Evolutionary conservation across 2,797 vertebrate genomes (phyloP).

Genomic region (Tenualosa ilisha): DNA sequence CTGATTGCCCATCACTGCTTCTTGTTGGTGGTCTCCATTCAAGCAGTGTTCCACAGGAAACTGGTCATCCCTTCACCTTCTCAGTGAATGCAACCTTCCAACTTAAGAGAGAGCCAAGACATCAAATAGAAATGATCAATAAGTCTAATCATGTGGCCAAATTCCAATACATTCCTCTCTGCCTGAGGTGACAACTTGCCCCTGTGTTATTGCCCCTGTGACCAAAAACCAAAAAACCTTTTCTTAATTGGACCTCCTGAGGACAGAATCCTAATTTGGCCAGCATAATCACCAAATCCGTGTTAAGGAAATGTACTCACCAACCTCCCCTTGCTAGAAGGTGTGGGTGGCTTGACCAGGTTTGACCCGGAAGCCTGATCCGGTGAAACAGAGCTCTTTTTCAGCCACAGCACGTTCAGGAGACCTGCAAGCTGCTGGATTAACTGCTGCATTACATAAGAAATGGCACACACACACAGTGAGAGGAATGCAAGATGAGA

Average conservation of each 20-base stretch:
- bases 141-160: not conserved
- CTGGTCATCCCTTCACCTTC: not conserved
- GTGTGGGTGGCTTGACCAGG: not conserved
- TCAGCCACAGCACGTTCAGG: not conserved
- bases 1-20: not conserved
- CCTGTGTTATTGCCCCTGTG: not conserved
- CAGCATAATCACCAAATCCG: not conserved
- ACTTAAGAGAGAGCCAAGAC: not conserved
- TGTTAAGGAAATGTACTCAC: not conserved
- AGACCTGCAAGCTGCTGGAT: not conserved
- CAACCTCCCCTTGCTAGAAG: not conserved
- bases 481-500: not conserved
- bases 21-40: not conserved
- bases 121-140: not conserved
- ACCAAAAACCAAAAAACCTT: not conserved
- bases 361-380: not conserved
- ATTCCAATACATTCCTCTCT: not conserved
- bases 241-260: not conserved
- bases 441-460: not conserved
- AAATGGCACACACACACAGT: no score
- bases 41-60: not conserved
- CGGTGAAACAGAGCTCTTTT: not conserved
- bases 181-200: not conserved
- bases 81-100: not conserved
- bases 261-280: not conserved